These are phyloP conservation scores for Brachionus sp. DNA, from an alignment of 1,140 invertebrate genomes.

Conservation along the genomic window DNA sequence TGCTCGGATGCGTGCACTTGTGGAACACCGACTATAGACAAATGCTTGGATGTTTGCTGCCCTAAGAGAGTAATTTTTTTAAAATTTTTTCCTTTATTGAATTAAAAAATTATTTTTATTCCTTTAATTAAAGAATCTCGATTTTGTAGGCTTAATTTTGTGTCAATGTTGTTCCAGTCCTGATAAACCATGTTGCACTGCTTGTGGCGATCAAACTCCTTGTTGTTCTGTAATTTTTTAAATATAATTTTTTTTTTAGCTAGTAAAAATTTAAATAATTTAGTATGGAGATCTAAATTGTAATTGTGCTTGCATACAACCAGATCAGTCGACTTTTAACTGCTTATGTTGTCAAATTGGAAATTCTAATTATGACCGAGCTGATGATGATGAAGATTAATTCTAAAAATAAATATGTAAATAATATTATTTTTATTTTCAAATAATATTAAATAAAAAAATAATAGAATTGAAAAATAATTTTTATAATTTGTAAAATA, in stretches of 20 bases:
- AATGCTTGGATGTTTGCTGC: constrained; percentile 31
- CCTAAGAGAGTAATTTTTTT: constrained; percentile 1
- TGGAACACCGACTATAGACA: constrained; percentile 29
- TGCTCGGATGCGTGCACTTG: constrained; percentile 39
- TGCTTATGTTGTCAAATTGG: constrained; percentile 42
- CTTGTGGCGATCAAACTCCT: constrained; percentile 7
- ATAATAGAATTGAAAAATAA: no score
- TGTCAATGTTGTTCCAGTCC: constrained; percentile 9
- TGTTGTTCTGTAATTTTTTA: constrained; percentile 26
- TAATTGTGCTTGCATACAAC: constrained; percentile 45
- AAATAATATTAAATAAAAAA: no score
- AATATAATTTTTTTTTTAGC: not conserved
- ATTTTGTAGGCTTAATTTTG: constrained; percentile 39
- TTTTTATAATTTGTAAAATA: no score
- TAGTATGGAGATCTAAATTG: constrained; percentile 45
- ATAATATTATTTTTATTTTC: no score
- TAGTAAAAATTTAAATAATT: not conserved
- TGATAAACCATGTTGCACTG: not conserved
- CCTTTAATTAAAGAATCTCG: constrained; percentile 40
- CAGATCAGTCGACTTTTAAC: not conserved
- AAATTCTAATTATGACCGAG: constrained; percentile 2
- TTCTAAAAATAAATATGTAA: not conserved
- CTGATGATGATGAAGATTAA: constrained; percentile 43
- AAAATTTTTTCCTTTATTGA: not conserved
- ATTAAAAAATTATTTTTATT: not conserved